Conservation (phyloP, 2,888 invertebrate species). For the Clistopyga incitator region DNA sequence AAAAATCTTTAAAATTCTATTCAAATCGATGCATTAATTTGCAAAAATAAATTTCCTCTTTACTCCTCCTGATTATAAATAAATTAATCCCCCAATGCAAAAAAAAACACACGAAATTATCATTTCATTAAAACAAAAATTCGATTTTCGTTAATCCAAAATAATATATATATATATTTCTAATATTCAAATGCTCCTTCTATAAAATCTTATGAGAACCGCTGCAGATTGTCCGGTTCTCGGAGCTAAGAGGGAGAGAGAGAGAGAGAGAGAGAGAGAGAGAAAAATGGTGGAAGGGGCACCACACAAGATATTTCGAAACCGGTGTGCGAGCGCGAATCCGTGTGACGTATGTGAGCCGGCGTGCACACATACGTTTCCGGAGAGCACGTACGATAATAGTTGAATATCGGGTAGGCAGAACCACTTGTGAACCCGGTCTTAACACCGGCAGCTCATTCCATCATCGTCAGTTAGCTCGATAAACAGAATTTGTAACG, state of each 20-base stretch:
- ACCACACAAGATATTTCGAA: slow-evolving; percentile 39
- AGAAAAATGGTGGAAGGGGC: slow-evolving; percentile 26
- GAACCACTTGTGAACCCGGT: slow-evolving; percentile 68
- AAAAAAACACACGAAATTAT: neutral
- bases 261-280: slow-evolving; percentile 23
- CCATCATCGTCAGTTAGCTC: slow-evolving; percentile 63
- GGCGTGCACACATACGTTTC: slow-evolving; percentile 15
- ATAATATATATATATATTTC: too few species aligned
- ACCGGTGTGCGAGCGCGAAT: slow-evolving; percentile 38
- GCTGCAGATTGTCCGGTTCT: slow-evolving; percentile 36
- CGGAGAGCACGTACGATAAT: slow-evolving; percentile 43
- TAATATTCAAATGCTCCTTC: too few species aligned
- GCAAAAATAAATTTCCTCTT: too few species aligned
- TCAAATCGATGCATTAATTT: too few species aligned
- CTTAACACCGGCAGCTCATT: slow-evolving; percentile 65
- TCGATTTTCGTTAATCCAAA: too few species aligned
- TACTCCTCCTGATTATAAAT: too few species aligned
- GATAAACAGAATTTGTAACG: slow-evolving; percentile 50
- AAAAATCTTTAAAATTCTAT: too few species aligned
- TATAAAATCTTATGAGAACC: slow-evolving; percentile 57
- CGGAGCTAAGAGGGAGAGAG: slow-evolving; percentile 16
- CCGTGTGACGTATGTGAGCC: slow-evolving; percentile 46
- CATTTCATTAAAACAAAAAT: too few species aligned
- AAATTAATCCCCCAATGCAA: neutral
- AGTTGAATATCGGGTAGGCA: slow-evolving; percentile 34